Evolutionary conservation across 2,888 invertebrate genomes (phyloP).

Genomic region (Hirtodrosophila histrioides): DNA sequence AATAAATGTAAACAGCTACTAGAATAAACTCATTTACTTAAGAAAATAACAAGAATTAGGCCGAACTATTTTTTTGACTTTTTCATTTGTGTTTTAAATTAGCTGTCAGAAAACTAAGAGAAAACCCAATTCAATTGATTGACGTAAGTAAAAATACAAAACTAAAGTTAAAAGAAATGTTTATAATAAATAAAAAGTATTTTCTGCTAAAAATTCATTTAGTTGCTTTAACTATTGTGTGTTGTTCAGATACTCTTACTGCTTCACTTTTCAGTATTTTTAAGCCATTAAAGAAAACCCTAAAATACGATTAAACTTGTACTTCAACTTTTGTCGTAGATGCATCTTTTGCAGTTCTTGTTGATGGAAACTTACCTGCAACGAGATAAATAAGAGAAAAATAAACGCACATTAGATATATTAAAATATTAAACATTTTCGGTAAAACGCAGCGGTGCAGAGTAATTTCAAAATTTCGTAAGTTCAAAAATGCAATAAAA

Average conservation of each 20-base stretch:
- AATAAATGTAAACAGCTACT: not conserved
- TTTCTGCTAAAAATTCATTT: not conserved
- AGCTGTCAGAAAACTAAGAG: slow-evolving; percentile 10
- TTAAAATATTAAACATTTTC: slow-evolving; percentile 40
- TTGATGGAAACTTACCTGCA: slow-evolving; percentile 71
- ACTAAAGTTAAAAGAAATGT: not conserved
- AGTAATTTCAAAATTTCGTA: slow-evolving; percentile 51
- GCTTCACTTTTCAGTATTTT: too few species aligned
- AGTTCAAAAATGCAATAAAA: slow-evolving; percentile 73
- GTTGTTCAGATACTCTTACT: not conserved
- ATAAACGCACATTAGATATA: slow-evolving; percentile 65
- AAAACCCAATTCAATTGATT: not conserved
- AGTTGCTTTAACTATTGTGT: too few species aligned
- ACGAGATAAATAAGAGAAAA: slow-evolving; percentile 47
- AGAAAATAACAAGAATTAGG: not conserved
- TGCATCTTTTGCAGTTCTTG: not conserved
- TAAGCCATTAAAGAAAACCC: too few species aligned
- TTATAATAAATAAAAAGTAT: not conserved
- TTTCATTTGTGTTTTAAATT: slow-evolving; percentile 17
- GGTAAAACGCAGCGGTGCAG: slow-evolving; percentile 30
- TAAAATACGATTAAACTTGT: slow-evolving; percentile 20
- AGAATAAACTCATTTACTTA: not conserved
- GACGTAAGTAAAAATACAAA: slow-evolving; percentile 2
- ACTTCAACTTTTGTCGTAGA: slow-evolving; percentile 2
- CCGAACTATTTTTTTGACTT: slow-evolving; percentile 1